Base-by-base conservation (phyloP, 2,797 vertebrate genomes). In the Parotocinclus haroldoi region DNA sequence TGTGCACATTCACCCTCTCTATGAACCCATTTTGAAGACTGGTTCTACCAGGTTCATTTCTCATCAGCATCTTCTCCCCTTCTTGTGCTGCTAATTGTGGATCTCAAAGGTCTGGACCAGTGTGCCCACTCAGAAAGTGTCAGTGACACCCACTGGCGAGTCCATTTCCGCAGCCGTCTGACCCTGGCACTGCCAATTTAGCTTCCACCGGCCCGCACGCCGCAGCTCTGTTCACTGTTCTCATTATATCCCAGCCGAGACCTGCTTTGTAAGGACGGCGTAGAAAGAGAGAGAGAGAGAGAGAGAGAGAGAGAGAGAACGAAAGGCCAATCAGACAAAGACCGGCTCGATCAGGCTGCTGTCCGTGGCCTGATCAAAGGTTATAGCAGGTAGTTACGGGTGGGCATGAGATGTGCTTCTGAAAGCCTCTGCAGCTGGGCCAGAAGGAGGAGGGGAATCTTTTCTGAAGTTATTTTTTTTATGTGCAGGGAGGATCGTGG, bases 191-290 rank as follows among this genome's bases (percentile, higher is more conserved):
- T 44, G 19, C 40, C 82, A 85, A 82, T 88, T 86, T 88, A 82
- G 71, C 36, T 36, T 75, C 78, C 58, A 13, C 12, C 45, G 11
- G 1, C 70, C 64, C 58, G 74, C 75, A 77, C 82, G 79, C 78
- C 69, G 66, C 10, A 78, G 71, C 56, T 51, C 79, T 82, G 77
- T 79, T 86, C 78, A 84, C 84, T 72, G 77, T 73, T 82, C 76
- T 86, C 82, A 85, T 88, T 89, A 89, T 76, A 78, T 72, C 75
- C 74, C 36, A 9, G 64, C 68, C 52, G 73, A 84, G 80, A 76
- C 68, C 68, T 64, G 76, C 78, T 80, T 82, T 69, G 72, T 66
- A 66, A 71, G 64, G 68, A 58, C 64, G 59, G 49, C 40, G 54
- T 54, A 71, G 68, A 60, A 70, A 48, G 9, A 8, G 4, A 42